A percentile compares a stretch with the other conserved stretches of the same genome.
Conservation (phyloP, 2,113 vertebrate species). For the Lanius collurio region DNA sequence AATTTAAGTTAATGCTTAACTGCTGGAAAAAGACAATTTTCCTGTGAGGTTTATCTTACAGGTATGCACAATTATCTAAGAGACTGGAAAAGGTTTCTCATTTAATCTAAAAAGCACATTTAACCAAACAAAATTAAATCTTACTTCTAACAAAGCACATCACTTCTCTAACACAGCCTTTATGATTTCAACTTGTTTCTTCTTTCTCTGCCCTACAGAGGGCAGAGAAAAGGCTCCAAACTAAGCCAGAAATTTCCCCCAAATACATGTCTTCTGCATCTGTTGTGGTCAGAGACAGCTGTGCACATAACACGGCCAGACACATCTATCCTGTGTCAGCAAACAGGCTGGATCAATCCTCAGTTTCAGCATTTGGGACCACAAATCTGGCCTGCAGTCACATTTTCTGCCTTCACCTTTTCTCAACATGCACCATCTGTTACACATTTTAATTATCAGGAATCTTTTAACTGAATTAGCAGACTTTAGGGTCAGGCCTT, state of each 20-base stretch:
- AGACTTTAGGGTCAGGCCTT: neutral
- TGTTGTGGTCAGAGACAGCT: neutral
- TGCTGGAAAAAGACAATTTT: neutral
- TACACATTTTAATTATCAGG: neutral
- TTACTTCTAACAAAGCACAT: neutral
- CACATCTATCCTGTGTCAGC: neutral
- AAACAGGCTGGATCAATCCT: neutral
- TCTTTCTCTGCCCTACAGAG: neutral
- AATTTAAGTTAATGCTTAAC: neutral
- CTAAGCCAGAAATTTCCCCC: neutral
- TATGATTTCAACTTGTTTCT: neutral
- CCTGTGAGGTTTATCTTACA: neutral
- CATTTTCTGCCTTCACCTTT: constrained; percentile 6
- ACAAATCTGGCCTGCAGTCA: neutral
- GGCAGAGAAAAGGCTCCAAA: neutral
- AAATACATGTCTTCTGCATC: accelerated
- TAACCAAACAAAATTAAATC: neutral
- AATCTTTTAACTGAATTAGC: neutral
- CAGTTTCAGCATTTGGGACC: neutral
- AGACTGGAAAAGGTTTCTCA: neutral
- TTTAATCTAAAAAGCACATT: neutral
- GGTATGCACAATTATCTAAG: neutral
- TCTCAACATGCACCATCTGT: neutral
- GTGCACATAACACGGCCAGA: neutral
- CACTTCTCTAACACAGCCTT: neutral